A percentile compares a stretch with the other conserved stretches of the same genome.
These are phyloP conservation scores for Ficedula albicollis DNA, from an alignment of 2,797 vertebrate species.

Conservation along the genomic window DNA sequence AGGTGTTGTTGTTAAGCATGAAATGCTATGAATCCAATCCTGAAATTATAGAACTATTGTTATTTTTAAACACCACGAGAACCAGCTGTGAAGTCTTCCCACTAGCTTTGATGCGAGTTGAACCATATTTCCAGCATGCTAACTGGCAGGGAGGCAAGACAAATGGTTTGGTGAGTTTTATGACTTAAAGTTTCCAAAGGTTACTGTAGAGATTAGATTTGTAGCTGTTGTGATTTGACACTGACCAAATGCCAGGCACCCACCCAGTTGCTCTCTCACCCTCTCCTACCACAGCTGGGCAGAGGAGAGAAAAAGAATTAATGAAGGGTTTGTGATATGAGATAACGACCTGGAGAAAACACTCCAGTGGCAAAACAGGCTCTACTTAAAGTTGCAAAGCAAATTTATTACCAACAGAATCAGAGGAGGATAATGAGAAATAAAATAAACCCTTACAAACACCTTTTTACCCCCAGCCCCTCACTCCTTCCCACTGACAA, in stretches of 20 bases:
- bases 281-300: neutral
- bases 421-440: neutral
- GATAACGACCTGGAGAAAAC: neutral
- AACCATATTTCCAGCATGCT: neutral
- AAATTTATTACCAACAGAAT: no score
- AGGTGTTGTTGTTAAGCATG: neutral
- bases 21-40: neutral
- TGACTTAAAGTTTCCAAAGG: neutral
- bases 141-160: neutral
- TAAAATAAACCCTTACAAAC: neutral
- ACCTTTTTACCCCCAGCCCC: fast-evolving
- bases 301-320: neutral
- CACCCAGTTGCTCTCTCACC: fast-evolving
- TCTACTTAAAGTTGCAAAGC: neutral
- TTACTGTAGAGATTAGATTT: neutral
- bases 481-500: fast-evolving
- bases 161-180: neutral
- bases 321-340: neutral
- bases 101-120: neutral
- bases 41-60: neutral
- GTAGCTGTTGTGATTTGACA: neutral
- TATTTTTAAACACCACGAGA: neutral
- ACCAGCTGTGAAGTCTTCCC: neutral
- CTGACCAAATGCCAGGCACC: no score
- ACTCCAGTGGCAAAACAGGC: neutral